phyloP scores from a whole-genome alignment of 2,888 invertebrate species.

The Lasioglossum malachurum region DNA sequence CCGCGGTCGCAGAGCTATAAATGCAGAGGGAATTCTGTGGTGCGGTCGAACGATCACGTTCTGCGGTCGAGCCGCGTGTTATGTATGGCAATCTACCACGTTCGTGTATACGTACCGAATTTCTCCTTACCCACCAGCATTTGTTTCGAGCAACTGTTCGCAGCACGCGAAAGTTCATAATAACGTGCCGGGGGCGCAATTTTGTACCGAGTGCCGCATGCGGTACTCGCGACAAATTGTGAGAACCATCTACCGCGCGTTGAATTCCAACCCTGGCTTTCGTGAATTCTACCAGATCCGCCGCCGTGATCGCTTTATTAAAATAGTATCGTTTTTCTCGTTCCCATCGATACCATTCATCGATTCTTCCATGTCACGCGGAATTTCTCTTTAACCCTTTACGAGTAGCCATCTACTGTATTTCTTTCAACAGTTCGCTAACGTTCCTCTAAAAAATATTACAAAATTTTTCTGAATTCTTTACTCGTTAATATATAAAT shows the following conservation, averaged over 20 bases:
- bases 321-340: background rate
- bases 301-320: conserved; percentile 22
- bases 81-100: conserved; percentile 55
- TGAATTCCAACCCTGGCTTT: background rate
- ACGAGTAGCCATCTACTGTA: too few relatives aligned
- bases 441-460: too few relatives aligned
- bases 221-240: conserved; percentile 49
- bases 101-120: conserved; percentile 49
- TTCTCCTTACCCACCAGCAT: conserved; percentile 51
- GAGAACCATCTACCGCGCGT: background rate
- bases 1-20: conserved; percentile 40
- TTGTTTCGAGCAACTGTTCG: conserved; percentile 53
- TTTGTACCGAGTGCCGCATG: conserved; percentile 44
- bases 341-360: background rate
- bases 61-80: conserved; percentile 59
- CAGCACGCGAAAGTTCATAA: conserved; percentile 72
- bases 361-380: background rate
- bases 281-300: background rate
- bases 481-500: too few relatives aligned
- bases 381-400: background rate
- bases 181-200: conserved; percentile 58
- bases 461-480: too few relatives aligned
- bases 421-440: too few relatives aligned
- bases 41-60: conserved; percentile 67
- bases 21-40: conserved; percentile 50